Evolutionary conservation across 2,797 vertebrate genomes (phyloP).

Genomic region (Parambassis ranga): DNA sequence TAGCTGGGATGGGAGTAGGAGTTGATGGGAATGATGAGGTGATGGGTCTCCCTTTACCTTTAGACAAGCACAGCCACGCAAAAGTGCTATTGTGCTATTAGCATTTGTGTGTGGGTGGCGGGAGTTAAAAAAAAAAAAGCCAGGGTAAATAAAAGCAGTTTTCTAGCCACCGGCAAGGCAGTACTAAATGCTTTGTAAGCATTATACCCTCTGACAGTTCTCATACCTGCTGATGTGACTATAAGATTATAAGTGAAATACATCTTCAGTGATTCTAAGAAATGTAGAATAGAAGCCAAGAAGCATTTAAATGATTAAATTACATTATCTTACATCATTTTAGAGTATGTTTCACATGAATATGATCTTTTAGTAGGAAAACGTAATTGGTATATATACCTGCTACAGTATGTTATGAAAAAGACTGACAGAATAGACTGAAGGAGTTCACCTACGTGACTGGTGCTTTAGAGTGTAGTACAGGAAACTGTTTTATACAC

Average conservation of each 20-base stretch:
- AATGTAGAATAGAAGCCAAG: neutral
- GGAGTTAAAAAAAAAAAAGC: slow-evolving; percentile 74
- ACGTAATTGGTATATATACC: no score
- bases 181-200: slow-evolving; percentile 71
- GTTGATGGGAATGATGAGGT: slow-evolving; percentile 85
- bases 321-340: no score
- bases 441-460: no score
- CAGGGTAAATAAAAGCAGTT: slow-evolving; percentile 80
- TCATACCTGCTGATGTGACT: slow-evolving; percentile 8
- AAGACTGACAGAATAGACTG: no score
- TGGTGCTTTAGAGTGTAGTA: neutral
- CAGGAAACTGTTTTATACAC: neutral
- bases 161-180: slow-evolving; percentile 45
- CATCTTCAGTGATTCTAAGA: slow-evolving; percentile 3
- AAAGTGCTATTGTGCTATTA: slow-evolving; percentile 84
- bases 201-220: slow-evolving; percentile 49
- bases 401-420: no score
- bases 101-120: slow-evolving; percentile 82
- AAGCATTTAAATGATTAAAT: no score
- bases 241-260: slow-evolving; percentile 2
- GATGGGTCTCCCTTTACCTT: slow-evolving; percentile 83
- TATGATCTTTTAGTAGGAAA: no score
- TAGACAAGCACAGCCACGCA: slow-evolving; percentile 78
- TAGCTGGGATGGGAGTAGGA: slow-evolving; percentile 83
- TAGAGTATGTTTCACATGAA: no score